phyloP scores from a whole-genome alignment of 1,140 invertebrate genomes.

The Lasaia peninsularis region DNA sequence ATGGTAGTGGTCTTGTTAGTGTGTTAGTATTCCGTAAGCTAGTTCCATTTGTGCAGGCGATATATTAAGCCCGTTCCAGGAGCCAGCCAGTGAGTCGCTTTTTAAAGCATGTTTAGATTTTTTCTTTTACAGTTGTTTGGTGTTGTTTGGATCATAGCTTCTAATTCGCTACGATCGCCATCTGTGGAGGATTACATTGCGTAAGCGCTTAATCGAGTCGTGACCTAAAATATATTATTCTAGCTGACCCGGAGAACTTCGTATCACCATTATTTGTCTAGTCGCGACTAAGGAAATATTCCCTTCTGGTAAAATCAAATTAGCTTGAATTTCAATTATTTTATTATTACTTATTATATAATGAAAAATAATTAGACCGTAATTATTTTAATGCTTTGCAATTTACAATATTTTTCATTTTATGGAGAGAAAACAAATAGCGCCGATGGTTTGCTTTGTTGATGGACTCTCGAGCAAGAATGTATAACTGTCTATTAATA shows the following conservation, averaged over 20 bases:
- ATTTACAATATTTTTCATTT: no score
- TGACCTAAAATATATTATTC: constrained; percentile 39
- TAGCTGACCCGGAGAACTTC: no score
- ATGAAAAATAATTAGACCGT: constrained; percentile 12
- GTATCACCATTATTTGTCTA: no score
- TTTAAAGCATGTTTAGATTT: constrained; percentile 78
- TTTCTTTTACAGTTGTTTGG: constrained; percentile 79
- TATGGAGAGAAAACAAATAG: no score
- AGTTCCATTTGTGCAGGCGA: constrained; percentile 69
- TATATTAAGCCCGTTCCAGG: constrained; percentile 65
- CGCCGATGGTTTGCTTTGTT: no score
- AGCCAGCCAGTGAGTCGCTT: constrained; percentile 64
- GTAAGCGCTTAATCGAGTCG: constrained; percentile 66
- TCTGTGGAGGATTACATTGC: constrained; percentile 77
- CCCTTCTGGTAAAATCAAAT: no score
- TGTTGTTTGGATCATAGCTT: constrained; percentile 78
- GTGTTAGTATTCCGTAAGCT: constrained; percentile 62
- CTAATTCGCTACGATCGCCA: constrained; percentile 78
- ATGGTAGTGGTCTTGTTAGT: constrained; percentile 50
- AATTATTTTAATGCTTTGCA: no score
- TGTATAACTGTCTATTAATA: no score
- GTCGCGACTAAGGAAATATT: no score
- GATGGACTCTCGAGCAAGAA: no score
- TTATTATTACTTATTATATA: constrained; percentile 23
- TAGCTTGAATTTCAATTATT: no score